phyloP scores from a whole-genome alignment of 2,888 invertebrate genomes.

The Stenchaetothrips biformis region DNA sequence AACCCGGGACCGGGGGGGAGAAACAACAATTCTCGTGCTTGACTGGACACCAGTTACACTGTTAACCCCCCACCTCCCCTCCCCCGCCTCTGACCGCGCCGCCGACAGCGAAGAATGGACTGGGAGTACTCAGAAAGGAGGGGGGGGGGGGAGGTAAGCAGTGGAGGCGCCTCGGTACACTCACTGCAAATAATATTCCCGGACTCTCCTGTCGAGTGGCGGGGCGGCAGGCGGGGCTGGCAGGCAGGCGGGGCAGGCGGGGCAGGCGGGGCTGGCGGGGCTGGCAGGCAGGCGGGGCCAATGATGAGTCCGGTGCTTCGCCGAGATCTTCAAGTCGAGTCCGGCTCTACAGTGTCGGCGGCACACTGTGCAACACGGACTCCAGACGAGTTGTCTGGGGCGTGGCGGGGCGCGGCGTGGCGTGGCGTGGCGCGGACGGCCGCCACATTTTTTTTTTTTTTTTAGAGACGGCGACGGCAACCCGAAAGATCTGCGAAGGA shows the following conservation, averaged over 20 bases:
- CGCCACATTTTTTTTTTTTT: not conserved
- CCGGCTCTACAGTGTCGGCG: not conserved
- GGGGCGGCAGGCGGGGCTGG: too few relatives aligned
- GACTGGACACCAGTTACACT: too few relatives aligned
- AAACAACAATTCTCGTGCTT: too few relatives aligned
- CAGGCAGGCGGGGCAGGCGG: too few relatives aligned
- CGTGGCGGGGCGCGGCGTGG: not conserved
- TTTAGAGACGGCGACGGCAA: not conserved
- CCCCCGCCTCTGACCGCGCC: not conserved
- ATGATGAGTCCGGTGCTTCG: too few relatives aligned
- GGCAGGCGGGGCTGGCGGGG: too few relatives aligned
- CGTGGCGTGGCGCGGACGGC: not conserved
- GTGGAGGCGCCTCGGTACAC: not conserved
- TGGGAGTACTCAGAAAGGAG: not conserved
- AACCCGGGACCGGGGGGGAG: too few relatives aligned
- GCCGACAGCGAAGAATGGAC: not conserved
- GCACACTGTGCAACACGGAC: not conserved
- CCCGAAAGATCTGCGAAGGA: not conserved
- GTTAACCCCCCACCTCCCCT: not conserved
- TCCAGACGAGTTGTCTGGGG: not conserved
- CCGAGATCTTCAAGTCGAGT: too few relatives aligned
- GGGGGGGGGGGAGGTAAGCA: not conserved
- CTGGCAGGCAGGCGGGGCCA: too few relatives aligned
- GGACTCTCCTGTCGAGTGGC: not conserved
- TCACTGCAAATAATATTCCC: slow-evolving; percentile 1